Conservation (phyloP, 1,140 invertebrate genomes). For the Trissolcus basalis region DNA sequence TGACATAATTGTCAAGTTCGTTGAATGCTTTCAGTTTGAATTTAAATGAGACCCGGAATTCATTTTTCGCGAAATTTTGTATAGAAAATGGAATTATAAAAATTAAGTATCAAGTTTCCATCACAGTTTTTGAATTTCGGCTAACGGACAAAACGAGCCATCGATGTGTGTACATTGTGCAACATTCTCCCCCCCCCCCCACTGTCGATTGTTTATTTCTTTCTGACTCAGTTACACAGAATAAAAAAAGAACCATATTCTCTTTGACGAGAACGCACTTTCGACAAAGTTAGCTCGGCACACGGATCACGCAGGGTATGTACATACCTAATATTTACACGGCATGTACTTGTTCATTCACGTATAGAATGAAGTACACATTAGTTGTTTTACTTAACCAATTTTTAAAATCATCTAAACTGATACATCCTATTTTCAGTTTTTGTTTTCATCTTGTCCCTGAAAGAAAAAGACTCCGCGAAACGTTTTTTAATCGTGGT, state of each 20-base stretch:
- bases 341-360: constrained; percentile 49
- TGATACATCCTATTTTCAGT: background rate
- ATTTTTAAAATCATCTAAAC: constrained; percentile 18
- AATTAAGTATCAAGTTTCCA: too few relatives aligned
- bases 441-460: too few relatives aligned
- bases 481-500: too few relatives aligned
- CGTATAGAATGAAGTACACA: constrained; percentile 32
- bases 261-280: constrained; percentile 42
- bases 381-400: constrained; percentile 40
- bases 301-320: constrained; percentile 75
- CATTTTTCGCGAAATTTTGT: too few relatives aligned
- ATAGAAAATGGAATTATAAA: too few relatives aligned
- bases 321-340: constrained; percentile 61
- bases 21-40: too few relatives aligned
- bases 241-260: constrained; percentile 23
- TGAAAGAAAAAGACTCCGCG: too few relatives aligned
- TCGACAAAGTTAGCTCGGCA: constrained; percentile 47
- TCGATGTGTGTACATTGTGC: too few relatives aligned
- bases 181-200: background rate
- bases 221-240: constrained; percentile 6
- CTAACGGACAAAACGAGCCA: too few relatives aligned
- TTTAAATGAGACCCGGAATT: too few relatives aligned
- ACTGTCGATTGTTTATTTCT: constrained; percentile 8
- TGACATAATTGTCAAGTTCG: too few relatives aligned
- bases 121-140: too few relatives aligned